Evolutionary conservation across 2,797 vertebrate species (phyloP).

Genomic region (Cynopterus sphinx): DNA sequence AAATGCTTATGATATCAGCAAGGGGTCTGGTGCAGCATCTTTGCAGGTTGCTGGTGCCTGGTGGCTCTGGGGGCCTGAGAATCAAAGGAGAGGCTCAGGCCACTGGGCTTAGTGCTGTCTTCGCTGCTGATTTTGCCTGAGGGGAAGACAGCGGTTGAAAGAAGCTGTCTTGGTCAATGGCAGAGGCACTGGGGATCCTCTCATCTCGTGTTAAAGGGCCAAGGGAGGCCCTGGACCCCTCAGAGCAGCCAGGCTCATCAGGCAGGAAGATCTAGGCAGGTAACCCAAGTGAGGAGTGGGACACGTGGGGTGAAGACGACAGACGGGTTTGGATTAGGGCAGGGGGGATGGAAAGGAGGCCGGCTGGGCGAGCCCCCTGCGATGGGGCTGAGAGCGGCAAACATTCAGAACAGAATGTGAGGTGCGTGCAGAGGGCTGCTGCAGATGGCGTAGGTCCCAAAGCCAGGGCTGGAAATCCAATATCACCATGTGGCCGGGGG

Average conservation of each 20-base stretch:
- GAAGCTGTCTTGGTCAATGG: constrained; percentile 76
- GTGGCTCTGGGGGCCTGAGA: constrained; percentile 82
- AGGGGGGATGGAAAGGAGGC: neutral
- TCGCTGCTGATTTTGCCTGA: constrained; percentile 82
- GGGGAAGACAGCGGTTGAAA: constrained; percentile 83
- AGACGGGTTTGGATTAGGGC: neutral
- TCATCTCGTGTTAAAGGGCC: constrained; percentile 55
- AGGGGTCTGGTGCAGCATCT: constrained; percentile 79
- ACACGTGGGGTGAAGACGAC: accelerated
- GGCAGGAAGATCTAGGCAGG: neutral
- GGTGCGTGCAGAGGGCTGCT: neutral
- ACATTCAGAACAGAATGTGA: neutral
- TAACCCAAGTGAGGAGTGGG: neutral
- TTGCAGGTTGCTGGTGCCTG: constrained; percentile 77
- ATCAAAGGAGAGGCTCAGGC: constrained; percentile 85
- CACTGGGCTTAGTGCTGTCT: constrained; percentile 78
- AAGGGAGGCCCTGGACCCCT: constrained; percentile 23
- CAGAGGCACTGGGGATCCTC: constrained; percentile 66
- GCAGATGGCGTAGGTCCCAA: neutral
- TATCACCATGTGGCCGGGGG: accelerated
- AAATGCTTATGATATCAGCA: constrained; percentile 69
- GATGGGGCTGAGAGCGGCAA: neutral
- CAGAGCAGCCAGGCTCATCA: neutral
- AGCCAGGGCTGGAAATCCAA: neutral
- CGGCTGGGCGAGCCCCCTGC: neutral